Evolutionary conservation across 2,113 vertebrate genomes (phyloP).

Genomic region (Pluvialis apricaria): DNA sequence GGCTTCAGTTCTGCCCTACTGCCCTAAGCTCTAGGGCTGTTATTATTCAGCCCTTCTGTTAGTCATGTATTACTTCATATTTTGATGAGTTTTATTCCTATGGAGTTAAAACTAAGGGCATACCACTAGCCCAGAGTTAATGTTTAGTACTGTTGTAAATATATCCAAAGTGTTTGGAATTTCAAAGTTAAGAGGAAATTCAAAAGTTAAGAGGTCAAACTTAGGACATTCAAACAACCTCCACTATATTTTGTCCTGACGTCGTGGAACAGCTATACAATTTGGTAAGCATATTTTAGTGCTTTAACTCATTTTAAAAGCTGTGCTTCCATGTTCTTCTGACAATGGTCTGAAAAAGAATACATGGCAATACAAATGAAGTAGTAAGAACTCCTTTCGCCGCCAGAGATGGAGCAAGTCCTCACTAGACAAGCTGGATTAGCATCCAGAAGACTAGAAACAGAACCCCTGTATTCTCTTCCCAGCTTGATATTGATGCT

Average conservation of each 20-base stretch:
- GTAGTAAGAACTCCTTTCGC: not conserved
- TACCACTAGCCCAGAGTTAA: not conserved
- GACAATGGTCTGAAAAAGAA: not conserved
- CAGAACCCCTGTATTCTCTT: not conserved
- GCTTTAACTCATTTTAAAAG: not conserved
- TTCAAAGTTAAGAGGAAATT: not conserved
- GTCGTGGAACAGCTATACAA: not conserved
- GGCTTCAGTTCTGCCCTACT: not conserved
- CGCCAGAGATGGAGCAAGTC: not conserved
- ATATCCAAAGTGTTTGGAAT: not conserved
- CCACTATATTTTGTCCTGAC: not conserved
- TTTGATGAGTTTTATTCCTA: not conserved
- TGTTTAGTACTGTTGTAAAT: constrained; percentile 1
- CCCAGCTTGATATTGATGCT: not conserved
- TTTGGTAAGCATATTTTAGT: not conserved
- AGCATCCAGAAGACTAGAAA: not conserved
- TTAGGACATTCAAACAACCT: not conserved
- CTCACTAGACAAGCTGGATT: not conserved
- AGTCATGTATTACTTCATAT: not conserved
- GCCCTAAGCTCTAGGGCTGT: not conserved
- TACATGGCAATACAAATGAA: not conserved
- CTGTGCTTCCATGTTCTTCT: not conserved
- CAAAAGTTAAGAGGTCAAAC: not conserved
- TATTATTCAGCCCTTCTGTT: not conserved
- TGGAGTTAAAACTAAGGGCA: not conserved